Base-by-base conservation (phyloP, 2,113 vertebrate genomes). In the Calidris pygmaea region DNA sequence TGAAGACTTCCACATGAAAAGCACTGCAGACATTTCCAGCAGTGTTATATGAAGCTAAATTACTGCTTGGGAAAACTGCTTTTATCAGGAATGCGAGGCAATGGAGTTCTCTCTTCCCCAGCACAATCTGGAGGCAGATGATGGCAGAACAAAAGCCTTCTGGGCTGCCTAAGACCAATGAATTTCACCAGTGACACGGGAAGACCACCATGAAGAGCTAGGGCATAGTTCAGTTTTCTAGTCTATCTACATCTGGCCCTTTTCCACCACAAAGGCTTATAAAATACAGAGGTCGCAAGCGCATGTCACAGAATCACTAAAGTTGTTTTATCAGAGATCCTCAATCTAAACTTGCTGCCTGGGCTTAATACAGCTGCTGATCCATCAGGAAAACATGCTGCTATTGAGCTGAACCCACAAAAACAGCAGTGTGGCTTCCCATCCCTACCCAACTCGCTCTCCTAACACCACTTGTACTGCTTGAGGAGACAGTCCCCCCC, bases 1-100 rank as follows among this genome's bases (percentile, higher is more conserved):
- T 56, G 53, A 94, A 76, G 72, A 43, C 68, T 93, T 95, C 34
- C 30, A 66, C 20, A 19, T 72, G n/a, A 82, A 87, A 94, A 87
- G 60, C 32, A 3, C 35, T 39, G 34, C 24, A 68, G 58, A 76
- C 2, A 0, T 77, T 94, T 90, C 60, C 68, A 95, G 72, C 0
- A 0, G 23, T 48, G 19, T 94, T 77, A 78, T 4, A 48, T 2
- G 4, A 74, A 90, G 55, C 21, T 75, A 60, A 94, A 88, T 65
- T 87, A 68, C 65, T 89, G 30, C 92, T 72, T 34, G 34, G 35
- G 72, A 81, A 85, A 93, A 59, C 53, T 94, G 26, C n/a, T 62
- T 83, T 55, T 30, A 55, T 22, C 24, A 90, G 47, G 47, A 77
- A 59, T 29, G 39, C 0, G 7, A 80, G 43, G 39, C 80, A 96